Base-by-base conservation (phyloP, 2,888 invertebrate genomes). In the Hirtodrosophila duncani region DNA sequence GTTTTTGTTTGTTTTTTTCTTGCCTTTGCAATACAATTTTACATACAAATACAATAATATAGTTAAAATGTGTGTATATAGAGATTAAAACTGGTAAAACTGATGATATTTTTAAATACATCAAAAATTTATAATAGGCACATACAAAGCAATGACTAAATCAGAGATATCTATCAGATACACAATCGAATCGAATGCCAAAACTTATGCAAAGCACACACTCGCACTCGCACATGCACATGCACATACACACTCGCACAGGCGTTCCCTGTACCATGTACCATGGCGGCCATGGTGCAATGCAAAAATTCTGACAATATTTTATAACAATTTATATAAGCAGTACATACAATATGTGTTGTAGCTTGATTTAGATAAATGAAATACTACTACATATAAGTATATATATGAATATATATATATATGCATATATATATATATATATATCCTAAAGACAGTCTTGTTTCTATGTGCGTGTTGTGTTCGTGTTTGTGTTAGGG, bases 91-190 rank as follows among this genome's bases (percentile, higher is more conserved):
- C 61, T 71, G 60, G 50, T 67, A 69, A 51, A 51, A 69, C 57
- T 67, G 72, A 71, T 74, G 67, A 49, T 39, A 79, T 56, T 66
- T 63, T 41, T 52, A 52, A 53, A 52, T 51, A 75, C 77, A 74
- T 79, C 68, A 52, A 74, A 71, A 79, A 74, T 79, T 53, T 67
- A 60, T 75, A 74, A 79, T 79, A 74, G 72, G 72, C 72, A 74
- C 72, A 74, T 74, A 77, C 63, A 74, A 79, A 74, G 77, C 80
- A 74, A 74, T 75, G 77, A 79, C 72, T 79, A 74, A 74, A 75
- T 49, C 65, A 78, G 71, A 71, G 55, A 36, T 57, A 46, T 4
- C 5, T 23, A 58, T 50, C 44, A 52, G 63, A 67, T 67, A 61
- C 48, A 50, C 26, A 44, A 43, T 39, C 38, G 21, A 10, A 24